Percentiles rank a stretch among this genome's conserved stretches.
Evolutionary conservation across 2,113 vertebrate genomes (phyloP).

Genomic region (Megatriorchis doriae): DNA sequence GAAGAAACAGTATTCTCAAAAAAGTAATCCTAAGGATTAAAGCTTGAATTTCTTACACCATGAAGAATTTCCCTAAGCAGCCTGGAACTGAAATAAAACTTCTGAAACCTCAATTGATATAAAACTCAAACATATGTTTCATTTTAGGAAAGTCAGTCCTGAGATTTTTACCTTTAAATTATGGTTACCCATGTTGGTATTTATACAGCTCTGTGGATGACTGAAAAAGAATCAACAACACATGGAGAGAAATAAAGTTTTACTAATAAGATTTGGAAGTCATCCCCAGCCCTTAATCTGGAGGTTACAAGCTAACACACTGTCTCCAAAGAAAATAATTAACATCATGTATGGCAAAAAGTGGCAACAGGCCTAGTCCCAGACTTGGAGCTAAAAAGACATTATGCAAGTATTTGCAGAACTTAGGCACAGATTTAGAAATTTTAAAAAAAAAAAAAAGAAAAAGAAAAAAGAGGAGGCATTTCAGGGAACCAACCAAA

Average conservation of each 20-base stretch:
- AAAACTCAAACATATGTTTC: background rate
- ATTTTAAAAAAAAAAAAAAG: background rate
- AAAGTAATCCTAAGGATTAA: background rate
- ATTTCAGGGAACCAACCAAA: background rate
- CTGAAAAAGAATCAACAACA: constrained; percentile 21
- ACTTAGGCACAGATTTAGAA: background rate
- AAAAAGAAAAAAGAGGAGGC: background rate
- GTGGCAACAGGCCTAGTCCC: background rate
- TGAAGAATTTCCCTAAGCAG: background rate
- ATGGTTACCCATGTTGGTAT: background rate
- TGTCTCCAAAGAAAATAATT: background rate
- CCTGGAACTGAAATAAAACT: background rate
- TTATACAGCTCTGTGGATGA: background rate
- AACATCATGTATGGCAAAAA: background rate
- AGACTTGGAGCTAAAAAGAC: background rate
- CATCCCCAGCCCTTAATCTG: background rate
- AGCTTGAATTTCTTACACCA: background rate
- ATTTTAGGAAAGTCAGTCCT: background rate
- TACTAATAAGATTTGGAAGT: background rate
- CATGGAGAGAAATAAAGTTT: background rate
- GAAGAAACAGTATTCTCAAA: background rate
- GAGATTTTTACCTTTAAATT: constrained; percentile 1
- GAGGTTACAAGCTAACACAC: background rate
- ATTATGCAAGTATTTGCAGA: background rate
- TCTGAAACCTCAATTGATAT: background rate